Evolutionary conservation across 2,888 invertebrate species (phyloP).

Genomic region (Tenthredo scrophulariae): DNA sequence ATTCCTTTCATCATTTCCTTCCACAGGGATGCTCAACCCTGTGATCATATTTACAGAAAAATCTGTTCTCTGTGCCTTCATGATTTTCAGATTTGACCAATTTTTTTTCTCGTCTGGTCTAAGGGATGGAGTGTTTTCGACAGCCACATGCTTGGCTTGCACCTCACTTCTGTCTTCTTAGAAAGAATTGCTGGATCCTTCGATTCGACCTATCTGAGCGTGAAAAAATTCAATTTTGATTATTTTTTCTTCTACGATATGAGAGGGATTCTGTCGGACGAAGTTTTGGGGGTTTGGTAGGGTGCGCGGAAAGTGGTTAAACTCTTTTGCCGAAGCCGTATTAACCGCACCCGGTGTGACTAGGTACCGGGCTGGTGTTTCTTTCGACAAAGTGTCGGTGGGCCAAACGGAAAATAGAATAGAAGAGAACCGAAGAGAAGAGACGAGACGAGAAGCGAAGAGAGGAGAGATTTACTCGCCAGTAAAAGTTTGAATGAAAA

Average conservation of each 20-base stretch:
- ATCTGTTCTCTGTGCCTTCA: too few relatives aligned
- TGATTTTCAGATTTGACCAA: too few relatives aligned
- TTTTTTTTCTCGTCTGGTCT: too few relatives aligned
- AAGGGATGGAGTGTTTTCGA: too few relatives aligned
- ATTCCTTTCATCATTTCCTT: too few relatives aligned
- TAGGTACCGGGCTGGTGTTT: background rate
- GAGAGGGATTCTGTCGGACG: background rate
- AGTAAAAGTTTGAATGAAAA: conserved; percentile 75
- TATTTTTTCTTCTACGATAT: background rate
- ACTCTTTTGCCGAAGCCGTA: conserved; percentile 75
- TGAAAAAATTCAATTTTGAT: background rate
- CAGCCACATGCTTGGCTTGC: background rate
- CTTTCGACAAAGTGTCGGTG: conserved; percentile 27
- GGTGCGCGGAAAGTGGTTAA: conserved; percentile 63
- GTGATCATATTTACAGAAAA: too few relatives aligned
- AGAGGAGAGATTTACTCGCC: background rate
- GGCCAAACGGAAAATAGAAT: background rate
- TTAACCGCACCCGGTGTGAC: conserved; percentile 75
- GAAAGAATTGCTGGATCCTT: background rate
- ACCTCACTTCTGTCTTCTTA: background rate
- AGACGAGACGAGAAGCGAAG: background rate
- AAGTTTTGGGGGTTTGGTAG: conserved; percentile 9
- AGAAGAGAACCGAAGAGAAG: background rate
- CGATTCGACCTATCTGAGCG: background rate
- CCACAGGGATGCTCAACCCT: too few relatives aligned